These are phyloP conservation scores for Lissonota sp. DNA, from an alignment of 2,888 invertebrate genomes.

Conservation along the genomic window DNA sequence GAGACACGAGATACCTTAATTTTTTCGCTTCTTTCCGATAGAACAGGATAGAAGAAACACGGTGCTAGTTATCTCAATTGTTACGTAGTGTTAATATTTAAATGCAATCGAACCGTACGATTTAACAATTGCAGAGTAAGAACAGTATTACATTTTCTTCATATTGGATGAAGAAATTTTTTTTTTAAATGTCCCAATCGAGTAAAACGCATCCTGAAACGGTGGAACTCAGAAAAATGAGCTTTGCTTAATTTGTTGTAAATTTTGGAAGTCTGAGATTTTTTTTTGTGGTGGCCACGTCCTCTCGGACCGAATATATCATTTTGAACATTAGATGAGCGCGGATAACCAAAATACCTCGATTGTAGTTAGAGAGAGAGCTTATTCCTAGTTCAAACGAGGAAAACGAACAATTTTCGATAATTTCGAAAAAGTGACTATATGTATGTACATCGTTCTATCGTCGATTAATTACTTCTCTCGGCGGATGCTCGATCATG, in stretches of 20 bases:
- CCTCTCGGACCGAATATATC: slow-evolving; percentile 40
- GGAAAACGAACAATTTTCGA: slow-evolving; percentile 40
- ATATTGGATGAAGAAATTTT: background rate
- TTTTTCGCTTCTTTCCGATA: slow-evolving; percentile 1
- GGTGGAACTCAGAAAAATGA: background rate
- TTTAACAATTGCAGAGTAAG: slow-evolving; percentile 39
- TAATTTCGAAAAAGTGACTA: slow-evolving; percentile 30
- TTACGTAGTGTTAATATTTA: slow-evolving; percentile 38
- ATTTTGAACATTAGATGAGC: slow-evolving; percentile 48
- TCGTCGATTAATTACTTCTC: background rate
- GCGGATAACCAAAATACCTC: slow-evolving; percentile 63
- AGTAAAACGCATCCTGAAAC: background rate
- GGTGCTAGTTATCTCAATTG: slow-evolving; percentile 48
- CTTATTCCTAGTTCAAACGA: slow-evolving; percentile 33
- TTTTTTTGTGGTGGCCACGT: slow-evolving; percentile 44
- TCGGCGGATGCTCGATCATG: too few species aligned
- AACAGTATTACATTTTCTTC: slow-evolving; percentile 57
- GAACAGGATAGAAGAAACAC: slow-evolving; percentile 15
- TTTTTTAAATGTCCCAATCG: background rate
- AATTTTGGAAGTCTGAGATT: background rate
- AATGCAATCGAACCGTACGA: slow-evolving; percentile 5
- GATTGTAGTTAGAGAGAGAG: slow-evolving; percentile 51
- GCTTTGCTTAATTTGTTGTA: slow-evolving; percentile 6
- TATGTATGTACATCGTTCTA: background rate
- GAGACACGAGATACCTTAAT: slow-evolving; percentile 1